Base-by-base conservation (phyloP, 1,140 invertebrate genomes). In the Papilio helenus region DNA sequence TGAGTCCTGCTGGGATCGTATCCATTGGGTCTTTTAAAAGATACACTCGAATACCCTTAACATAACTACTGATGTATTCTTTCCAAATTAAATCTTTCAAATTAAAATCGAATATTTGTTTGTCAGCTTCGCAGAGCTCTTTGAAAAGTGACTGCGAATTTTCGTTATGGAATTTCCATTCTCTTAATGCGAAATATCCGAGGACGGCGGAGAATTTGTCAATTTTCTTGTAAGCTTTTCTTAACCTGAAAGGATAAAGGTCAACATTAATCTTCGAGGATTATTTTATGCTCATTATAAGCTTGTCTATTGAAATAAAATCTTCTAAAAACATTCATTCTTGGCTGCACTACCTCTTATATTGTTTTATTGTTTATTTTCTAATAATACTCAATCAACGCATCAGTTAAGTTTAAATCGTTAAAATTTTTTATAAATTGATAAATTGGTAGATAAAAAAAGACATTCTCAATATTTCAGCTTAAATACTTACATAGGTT, bases 181-280 rank as follows among this genome's bases (percentile, higher is more conserved):
- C 93, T 61, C 96, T 94, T 0, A 95, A 94, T 23, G 96, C 96
- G 88, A 98, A 98, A 88, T 96, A 98, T 55, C 96, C 95, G 20
- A 98, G 93, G 3, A 96, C 96, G 20, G 95, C 94, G 26, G 96
- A 95, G 74, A 97, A 96, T 87, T 97, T 96, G 79, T 97, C 95
- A 58, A 98, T 96, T 89, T 97, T 97, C 23, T 95, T 95, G 85
- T 98, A 98, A 12, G 97, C 96, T 86, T 96, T 96, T 44, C 96
- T 94, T 95, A 98, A 95, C 90, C 97, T 98, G 90, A 20, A 93
- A 95, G 44, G 26, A 55, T 26, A 49, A 58, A 73, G 39, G 20
- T 42, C 0, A 42, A 72, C n/a, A 39, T 42, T 74, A 81, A 20
- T 46, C 9, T 44, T 34, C 42, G 1, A 46, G 44, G 10, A 20